phyloP scores from a whole-genome alignment of 2,888 invertebrate species.

The Andrena minutula region DNA sequence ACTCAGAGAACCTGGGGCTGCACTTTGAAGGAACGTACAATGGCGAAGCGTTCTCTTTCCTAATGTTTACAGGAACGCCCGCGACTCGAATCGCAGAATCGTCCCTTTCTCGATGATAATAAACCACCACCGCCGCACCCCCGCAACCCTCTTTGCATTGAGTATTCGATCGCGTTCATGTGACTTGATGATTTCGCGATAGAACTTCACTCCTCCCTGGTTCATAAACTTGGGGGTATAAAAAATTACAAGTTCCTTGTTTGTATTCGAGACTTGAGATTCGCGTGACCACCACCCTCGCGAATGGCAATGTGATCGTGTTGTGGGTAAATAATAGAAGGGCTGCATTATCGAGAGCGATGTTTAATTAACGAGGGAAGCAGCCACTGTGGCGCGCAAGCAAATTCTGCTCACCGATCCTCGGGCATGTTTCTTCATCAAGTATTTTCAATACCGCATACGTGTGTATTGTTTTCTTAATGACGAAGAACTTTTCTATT shows the following conservation, averaged over 20 bases:
- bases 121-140: slow-evolving; percentile 14
- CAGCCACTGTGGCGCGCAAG: not conserved
- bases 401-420: not conserved
- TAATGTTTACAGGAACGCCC: slow-evolving; percentile 68
- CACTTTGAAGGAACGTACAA: slow-evolving; percentile 76
- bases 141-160: not conserved
- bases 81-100: slow-evolving; percentile 50
- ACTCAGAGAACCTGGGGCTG: slow-evolving; percentile 68
- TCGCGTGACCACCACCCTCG: no score
- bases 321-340: not conserved
- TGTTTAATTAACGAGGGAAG: not conserved
- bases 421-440: not conserved
- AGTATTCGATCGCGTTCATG: slow-evolving; percentile 12
- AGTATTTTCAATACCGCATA: no score
- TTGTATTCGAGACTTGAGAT: no score
- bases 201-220: no score
- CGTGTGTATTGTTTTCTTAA: no score
- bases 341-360: not conserved
- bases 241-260: no score
- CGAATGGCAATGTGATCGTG: not conserved
- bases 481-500: no score
- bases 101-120: slow-evolving; percentile 45
- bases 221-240: no score
- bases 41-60: slow-evolving; percentile 64
- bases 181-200: not conserved